These are phyloP conservation scores for Distichodus sexfasciatus DNA, from an alignment of 2,797 vertebrate species.

Conservation along the genomic window DNA sequence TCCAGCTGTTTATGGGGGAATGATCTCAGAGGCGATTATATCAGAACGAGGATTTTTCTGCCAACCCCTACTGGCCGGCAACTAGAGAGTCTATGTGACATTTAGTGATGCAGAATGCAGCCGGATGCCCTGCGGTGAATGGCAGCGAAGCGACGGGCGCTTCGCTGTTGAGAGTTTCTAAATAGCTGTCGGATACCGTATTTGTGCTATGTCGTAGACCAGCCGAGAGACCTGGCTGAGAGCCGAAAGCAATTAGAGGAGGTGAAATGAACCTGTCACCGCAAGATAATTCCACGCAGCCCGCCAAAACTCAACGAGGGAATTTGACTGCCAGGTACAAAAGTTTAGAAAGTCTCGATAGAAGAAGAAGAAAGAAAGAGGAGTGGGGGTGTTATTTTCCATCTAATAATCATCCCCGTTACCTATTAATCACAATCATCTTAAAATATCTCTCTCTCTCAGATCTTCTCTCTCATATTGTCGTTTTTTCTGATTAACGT, in stretches of 20 bases:
- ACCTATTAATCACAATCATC: slow-evolving; percentile 27
- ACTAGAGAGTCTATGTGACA: not conserved
- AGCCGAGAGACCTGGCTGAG: slow-evolving; percentile 56
- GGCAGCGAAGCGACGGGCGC: slow-evolving; percentile 29
- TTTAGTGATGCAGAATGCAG: slow-evolving; percentile 2
- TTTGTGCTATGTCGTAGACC: slow-evolving; percentile 50
- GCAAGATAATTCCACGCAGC: slow-evolving; percentile 70
- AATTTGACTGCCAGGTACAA: slow-evolving; percentile 71
- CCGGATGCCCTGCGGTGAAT: slow-evolving; percentile 22
- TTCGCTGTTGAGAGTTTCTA: slow-evolving; percentile 32
- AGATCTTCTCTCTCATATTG: not conserved
- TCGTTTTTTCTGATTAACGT: not conserved
- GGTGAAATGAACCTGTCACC: slow-evolving; percentile 76
- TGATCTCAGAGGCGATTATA: too few relatives aligned
- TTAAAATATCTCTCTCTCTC: slow-evolving; percentile 4
- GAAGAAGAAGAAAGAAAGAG: too few relatives aligned
- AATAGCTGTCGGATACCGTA: slow-evolving; percentile 43
- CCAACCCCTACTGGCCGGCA: not conserved
- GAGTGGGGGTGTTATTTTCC: slow-evolving; percentile 22
- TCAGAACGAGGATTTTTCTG: too few relatives aligned
- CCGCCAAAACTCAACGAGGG: slow-evolving; percentile 63
- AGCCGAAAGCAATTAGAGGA: slow-evolving; percentile 73
- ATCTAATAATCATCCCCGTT: slow-evolving; percentile 17
- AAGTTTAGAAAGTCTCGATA: slow-evolving; percentile 67
- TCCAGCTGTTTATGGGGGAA: too few relatives aligned